phyloP scores from a whole-genome alignment of 2,888 invertebrate genomes.

The Listrodromus nycthemerus region DNA sequence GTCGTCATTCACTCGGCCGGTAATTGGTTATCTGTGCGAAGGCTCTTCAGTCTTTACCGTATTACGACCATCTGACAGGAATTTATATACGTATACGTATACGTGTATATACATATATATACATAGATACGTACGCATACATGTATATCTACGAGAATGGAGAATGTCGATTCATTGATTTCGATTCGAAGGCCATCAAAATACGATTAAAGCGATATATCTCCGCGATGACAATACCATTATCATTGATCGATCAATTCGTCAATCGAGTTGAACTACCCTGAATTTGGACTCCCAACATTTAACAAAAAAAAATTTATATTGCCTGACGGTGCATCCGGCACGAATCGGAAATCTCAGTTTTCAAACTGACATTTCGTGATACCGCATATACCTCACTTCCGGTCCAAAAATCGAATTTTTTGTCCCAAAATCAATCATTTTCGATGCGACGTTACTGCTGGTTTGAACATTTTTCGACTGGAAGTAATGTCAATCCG shows the following conservation, averaged over 20 bases:
- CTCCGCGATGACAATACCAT: slow-evolving; percentile 22
- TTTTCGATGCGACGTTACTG: no score
- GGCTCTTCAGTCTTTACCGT: slow-evolving; percentile 82
- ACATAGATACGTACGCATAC: background rate
- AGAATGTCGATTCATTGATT: background rate
- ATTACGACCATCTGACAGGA: slow-evolving; percentile 78
- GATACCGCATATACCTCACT: no score
- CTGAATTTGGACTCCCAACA: background rate
- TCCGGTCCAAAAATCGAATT: no score
- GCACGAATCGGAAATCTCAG: background rate
- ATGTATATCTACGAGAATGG: background rate
- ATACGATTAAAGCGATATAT: slow-evolving; percentile 19
- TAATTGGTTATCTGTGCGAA: slow-evolving; percentile 84
- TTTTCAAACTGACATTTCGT: no score
- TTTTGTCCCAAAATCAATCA: no score
- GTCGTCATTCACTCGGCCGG: slow-evolving; percentile 73
- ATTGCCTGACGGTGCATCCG: no score
- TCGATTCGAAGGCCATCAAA: slow-evolving; percentile 3
- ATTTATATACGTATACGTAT: slow-evolving; percentile 24
- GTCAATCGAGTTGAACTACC: background rate
- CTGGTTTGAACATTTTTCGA: no score
- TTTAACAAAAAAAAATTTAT: no score
- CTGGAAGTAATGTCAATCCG: no score
- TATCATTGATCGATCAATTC: background rate
- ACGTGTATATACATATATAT: no score